Evolutionary conservation across 2,888 invertebrate genomes (phyloP), one percentile per base, ranked within the genome.

Genomic region (Gonocerus acuteangulatus): DNA sequence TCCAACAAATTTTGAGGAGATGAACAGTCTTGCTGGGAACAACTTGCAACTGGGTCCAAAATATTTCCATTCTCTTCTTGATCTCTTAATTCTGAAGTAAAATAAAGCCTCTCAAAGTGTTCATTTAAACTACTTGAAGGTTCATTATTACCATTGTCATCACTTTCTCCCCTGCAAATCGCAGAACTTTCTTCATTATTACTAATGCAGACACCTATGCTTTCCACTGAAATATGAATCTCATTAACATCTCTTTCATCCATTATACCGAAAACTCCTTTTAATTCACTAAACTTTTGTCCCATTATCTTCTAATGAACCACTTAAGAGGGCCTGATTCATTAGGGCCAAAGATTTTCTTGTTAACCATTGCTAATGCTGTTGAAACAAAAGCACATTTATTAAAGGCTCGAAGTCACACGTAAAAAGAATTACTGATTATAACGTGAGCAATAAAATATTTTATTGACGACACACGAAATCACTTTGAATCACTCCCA

Each of bases 241-340:
- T 67, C 68, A 58, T 64, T 66, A 32, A 64, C 64, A 52, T 67
- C 67, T 62, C 67, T 63, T 48, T 67, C 68, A 65, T 69, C 69
- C 69, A 70, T 69, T 60, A 64, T 67, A 61, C 67, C 66, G 63
- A 69, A 68, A 49, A 68, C 63, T 58, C 68, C 68, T 67, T 66
- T 68, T 48, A 70, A 65, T 51, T 69, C 69, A 60, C 70, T 69
- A 39, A 71, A 65, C 61, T 69, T 69, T 62, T 71, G 70, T 68
- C 70, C 70, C 70, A 71, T 69, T 68, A 68, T 67, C 62, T 60
- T 47, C 19, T 45, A n/a, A 47, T 23, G 23, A 32, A 57, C 45
- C 34, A 57, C 27, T 27, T 23, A n/a, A 16, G 4, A n/a, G 23
- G 57, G 57, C 57, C 57, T 45, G 27, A 47, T 27, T 13, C 19